A percentile compares a stretch with the other conserved stretches of the same genome.
Conservation (phyloP, 2,113 vertebrate genomes). For the Centrocercus urophasianus region DNA sequence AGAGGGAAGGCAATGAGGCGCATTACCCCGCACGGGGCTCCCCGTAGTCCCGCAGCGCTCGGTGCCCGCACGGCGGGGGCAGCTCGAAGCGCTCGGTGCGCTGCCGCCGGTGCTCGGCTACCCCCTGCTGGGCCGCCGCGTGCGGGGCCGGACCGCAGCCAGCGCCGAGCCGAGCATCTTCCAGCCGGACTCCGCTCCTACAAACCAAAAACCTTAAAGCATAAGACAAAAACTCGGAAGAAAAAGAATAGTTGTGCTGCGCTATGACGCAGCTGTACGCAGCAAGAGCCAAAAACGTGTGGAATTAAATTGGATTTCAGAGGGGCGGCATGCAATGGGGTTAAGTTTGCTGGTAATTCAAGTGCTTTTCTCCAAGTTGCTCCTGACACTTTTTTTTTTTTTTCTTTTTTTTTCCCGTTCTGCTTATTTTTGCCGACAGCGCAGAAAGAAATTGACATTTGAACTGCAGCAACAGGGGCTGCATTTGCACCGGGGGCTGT, state of each 20-base stretch:
- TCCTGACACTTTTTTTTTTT: conserved; percentile 43
- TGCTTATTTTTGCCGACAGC: conserved; percentile 73
- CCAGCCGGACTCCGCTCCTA: background rate
- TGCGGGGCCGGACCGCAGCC: no score
- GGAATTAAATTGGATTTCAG: conserved; percentile 64
- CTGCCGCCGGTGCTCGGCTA: no score
- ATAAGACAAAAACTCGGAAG: conserved; percentile 29
- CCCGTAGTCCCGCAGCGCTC: no score
- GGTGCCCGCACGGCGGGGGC: no score
- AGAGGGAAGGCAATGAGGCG: no score
- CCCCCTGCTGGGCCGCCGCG: no score
- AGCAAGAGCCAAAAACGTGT: conserved; percentile 69
- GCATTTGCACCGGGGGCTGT: background rate
- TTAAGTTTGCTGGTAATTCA: conserved; percentile 40
- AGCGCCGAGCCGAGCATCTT: no score
- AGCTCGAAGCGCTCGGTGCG: no score
- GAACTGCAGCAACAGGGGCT: conserved; percentile 65
- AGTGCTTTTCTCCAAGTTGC: conserved; percentile 50
- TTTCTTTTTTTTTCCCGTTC: conserved; percentile 18
- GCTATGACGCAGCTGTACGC: conserved; percentile 71
- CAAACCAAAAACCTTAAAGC: conserved; percentile 33
- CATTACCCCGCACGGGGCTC: no score
- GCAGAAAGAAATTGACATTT: conserved; percentile 67
- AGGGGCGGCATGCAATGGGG: background rate
- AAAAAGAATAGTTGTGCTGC: conserved; percentile 70